phyloP scores from a whole-genome alignment of 2,113 vertebrate genomes.

The Phalacrocorax carbo region DNA sequence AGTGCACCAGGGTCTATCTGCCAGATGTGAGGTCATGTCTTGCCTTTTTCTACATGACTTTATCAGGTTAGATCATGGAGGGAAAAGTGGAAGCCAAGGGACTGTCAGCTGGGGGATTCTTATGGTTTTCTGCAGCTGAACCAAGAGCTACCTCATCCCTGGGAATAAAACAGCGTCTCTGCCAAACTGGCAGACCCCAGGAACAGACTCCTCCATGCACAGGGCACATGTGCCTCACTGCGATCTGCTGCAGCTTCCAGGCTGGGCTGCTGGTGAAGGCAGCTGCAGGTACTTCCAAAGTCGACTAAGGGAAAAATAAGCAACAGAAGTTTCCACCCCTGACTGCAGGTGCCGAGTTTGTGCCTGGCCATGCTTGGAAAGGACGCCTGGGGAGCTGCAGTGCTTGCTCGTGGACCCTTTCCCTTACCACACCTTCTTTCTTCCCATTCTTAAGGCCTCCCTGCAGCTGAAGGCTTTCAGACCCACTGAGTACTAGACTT shows the following conservation, averaged over 20 bases:
- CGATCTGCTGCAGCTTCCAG: background rate
- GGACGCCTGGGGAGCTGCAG: fast-evolving
- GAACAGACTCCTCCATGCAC: background rate
- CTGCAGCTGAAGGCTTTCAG: background rate
- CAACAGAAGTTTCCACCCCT: background rate
- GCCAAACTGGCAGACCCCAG: background rate
- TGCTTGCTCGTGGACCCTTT: background rate
- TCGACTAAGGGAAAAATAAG: background rate
- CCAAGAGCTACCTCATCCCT: background rate
- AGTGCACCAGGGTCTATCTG: background rate
- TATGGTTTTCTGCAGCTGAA: background rate
- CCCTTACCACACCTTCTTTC: background rate
- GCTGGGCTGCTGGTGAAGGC: background rate
- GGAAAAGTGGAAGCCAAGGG: background rate
- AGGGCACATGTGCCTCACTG: background rate
- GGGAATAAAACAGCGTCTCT: background rate
- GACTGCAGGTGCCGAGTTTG: background rate
- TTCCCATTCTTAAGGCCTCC: background rate
- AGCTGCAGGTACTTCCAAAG: background rate
- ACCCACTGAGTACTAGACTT: background rate
- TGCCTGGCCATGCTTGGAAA: background rate
- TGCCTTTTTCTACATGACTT: background rate
- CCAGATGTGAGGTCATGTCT: background rate
- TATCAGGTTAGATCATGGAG: background rate
- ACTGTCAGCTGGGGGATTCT: background rate